Evolutionary conservation across 2,113 vertebrate genomes (phyloP), one percentile per base, ranked within the genome.

Genomic region (Amblyornis subalaris): DNA sequence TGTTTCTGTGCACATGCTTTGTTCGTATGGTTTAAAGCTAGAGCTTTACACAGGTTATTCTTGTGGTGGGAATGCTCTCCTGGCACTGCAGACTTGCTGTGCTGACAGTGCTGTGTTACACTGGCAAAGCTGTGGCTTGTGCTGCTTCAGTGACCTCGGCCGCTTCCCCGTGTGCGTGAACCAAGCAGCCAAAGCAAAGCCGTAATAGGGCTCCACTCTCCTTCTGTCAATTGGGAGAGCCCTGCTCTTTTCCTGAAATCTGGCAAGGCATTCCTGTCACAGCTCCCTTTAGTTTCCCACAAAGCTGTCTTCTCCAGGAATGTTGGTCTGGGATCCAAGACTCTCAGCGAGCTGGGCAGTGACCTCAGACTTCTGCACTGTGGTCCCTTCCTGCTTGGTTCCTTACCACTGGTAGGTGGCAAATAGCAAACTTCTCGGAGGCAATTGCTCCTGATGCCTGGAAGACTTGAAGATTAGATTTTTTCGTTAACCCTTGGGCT

Each of bases 121-220:
- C 69, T 40, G 82, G 54, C 64, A 55, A 26, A 76, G 50, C 44
- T 19, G 44, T 36, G 58, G 28, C 40, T 57, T 26, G 36, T 82
- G 79, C 60, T 70, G 65, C 50, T 42, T 45, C 65, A n/a, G 60
- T 26, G 24, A 14, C 36, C 20, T 69, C 2, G 0, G 22, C 40
- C 11, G 1, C 62, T 45, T 86, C 48, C 14, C 57, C 0, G 0
- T 6, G 22, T 20, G 22, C 0, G 0, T 20, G 58, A 71, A 13
- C 11, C 29, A 40, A 54, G 55, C 22, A 44, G 80, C 53, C 65
- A 36, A 57, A 79, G 67, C 33, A 33, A 62, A 47, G 53, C 55
- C 0, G 0, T 23, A 10, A 24, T 0, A 24, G 28, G 55, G 31
- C 57, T 82, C 24, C 7, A 4, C 16, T 61, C 11, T 57, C 71